Evolutionary conservation across 2,888 invertebrate genomes (phyloP), one percentile per base, ranked within the genome.

Genomic region (Harmothoe impar): DNA sequence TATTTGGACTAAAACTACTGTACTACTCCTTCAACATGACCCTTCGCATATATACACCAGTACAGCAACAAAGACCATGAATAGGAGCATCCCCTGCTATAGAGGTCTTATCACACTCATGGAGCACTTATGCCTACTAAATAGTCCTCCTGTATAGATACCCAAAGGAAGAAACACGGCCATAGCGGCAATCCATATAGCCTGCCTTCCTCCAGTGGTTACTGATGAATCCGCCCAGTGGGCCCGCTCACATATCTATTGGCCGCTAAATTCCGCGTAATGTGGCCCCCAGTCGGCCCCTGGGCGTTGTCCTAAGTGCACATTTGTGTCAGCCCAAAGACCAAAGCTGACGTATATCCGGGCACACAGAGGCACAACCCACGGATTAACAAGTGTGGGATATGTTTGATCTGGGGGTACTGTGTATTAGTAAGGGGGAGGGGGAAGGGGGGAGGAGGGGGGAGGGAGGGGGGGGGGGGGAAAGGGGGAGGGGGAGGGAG

Each of bases 291-390:
- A 29, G 29, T 23, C 72, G n/a, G 25, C 29, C n/a, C 25, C 72
- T 29, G 72, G 72, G 31, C 72, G 29, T 15, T 72, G 12, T 43
- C 43, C 81, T 81, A 43, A 81, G 81, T 81, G 81, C 43, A 43
- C 81, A 81, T 33, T 81, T 23, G 35, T 81, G 81, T 81, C 81
- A 81, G 81, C 0, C 15, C 17, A n/a, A 35, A 43, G n/a, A 81
- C 81, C 81, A 33, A 81, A 25, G 81, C 35, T 43, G 81, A 43
- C 81, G 10, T 81, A 81, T 23, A 81, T 43, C 33, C 5, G 35
- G 7, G 7, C 29, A 62, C 15, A 35, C 15, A 81, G 15, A 17
- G 81, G 81, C 35, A 10, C 23, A 81, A 81, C 33, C n/a, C 43
- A 0, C 15, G 15, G 43, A 81, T 81, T 43, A 81, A 81, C 81